A percentile compares a stretch with the other conserved stretches of the same genome.
Evolutionary conservation across 2,797 vertebrate genomes (phyloP).

Genomic region (Bucorvus abyssinicus): DNA sequence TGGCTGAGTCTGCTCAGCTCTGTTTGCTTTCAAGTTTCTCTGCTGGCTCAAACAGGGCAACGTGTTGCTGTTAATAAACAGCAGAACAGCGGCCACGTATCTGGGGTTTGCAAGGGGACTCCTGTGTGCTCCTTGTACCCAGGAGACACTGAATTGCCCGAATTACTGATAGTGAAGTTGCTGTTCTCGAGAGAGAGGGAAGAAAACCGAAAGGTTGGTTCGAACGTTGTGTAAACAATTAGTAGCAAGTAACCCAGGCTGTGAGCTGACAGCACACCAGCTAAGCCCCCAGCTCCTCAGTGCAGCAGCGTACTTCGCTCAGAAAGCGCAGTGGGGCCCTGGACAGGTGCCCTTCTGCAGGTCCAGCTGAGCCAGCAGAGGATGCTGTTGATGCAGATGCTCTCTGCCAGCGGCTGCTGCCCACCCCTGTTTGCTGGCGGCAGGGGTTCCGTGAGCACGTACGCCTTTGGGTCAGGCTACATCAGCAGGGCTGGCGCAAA

Average conservation of each 20-base stretch:
- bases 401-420: neutral
- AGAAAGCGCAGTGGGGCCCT: neutral
- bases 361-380: neutral
- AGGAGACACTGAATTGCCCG: neutral
- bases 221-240: neutral
- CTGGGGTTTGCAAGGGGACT: neutral
- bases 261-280: neutral
- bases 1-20: neutral
- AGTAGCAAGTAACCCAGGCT: neutral
- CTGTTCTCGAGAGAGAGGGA: neutral
- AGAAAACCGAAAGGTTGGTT: neutral
- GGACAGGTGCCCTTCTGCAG: neutral
- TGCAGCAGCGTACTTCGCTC: neutral
- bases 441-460: accelerated
- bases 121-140: neutral
- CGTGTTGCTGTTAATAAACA: neutral
- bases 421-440: neutral
- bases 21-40: neutral
- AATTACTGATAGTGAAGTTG: neutral
- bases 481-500: accelerated
- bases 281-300: neutral
- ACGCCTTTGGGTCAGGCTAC: neutral
- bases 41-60: neutral
- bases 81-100: neutral
- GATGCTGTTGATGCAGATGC: neutral